phyloP scores from a whole-genome alignment of 1,140 invertebrate genomes.

The Euborellia annulipes region DNA sequence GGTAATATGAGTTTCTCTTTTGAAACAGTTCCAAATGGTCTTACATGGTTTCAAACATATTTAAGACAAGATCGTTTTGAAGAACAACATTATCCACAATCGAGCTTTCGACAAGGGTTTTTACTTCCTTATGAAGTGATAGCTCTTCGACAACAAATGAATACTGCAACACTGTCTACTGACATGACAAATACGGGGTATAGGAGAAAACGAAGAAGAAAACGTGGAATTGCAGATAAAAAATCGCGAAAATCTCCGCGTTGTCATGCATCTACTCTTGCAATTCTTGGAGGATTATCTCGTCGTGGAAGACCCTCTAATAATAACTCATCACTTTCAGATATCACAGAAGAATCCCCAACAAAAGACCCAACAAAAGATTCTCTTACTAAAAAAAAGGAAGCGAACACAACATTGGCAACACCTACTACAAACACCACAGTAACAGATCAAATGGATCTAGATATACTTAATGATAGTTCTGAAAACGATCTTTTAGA shows the following conservation, averaged over 20 bases:
- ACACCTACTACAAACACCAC: too few species aligned
- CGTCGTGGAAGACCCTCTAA: too few species aligned
- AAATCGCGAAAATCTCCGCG: conserved; percentile 66
- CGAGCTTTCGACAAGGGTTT: conserved; percentile 16
- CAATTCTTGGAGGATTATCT: conserved; percentile 36
- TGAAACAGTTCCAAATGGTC: conserved; percentile 48
- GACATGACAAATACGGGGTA: too few species aligned
- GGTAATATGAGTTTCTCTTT: conserved; percentile 57
- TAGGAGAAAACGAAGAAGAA: conserved; percentile 11
- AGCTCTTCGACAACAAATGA: conserved; percentile 20
- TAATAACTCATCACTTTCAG: too few species aligned
- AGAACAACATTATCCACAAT: conserved; percentile 28
- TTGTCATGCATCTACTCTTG: conserved; percentile 68
- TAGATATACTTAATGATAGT: too few species aligned
- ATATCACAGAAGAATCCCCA: too few species aligned
- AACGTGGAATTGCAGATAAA: conserved; percentile 25
- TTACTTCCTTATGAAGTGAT: conserved; percentile 2
- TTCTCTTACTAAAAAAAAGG: too few species aligned
- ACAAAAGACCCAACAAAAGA: too few species aligned
- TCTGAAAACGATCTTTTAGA: too few species aligned
- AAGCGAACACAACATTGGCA: too few species aligned
- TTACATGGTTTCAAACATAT: conserved; percentile 64
- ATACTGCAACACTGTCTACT: conserved; percentile 17
- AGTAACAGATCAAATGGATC: too few species aligned
- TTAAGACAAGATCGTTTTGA: conserved; percentile 52